Conservation (phyloP, 2,113 vertebrate genomes). For the Cololabis saira region DNA sequence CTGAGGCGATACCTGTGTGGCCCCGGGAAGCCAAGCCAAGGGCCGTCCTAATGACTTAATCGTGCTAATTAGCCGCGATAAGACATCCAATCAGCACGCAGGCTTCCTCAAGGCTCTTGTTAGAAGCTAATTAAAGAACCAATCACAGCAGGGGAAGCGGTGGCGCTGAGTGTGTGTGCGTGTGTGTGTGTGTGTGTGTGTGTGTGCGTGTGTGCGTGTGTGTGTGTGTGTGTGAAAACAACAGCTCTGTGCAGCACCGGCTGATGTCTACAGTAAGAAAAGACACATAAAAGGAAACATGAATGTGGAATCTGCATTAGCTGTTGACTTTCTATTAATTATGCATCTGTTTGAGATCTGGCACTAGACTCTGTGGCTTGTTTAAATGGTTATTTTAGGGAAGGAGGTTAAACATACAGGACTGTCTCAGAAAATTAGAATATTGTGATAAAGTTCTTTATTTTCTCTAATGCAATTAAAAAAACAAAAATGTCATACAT, state of each 20-base stretch:
- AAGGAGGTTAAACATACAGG: no score
- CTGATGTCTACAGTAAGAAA: background rate
- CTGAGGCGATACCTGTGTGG: slow-evolving; percentile 63
- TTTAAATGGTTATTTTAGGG: no score
- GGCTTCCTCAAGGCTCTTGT: slow-evolving; percentile 83
- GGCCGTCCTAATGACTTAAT: slow-evolving; percentile 83
- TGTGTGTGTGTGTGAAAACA: no score
- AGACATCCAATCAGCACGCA: slow-evolving; percentile 82
- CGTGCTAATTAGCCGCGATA: slow-evolving; percentile 82
- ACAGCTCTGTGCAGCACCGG: slow-evolving; percentile 14
- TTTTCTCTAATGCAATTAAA: no score
- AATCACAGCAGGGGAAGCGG: slow-evolving; percentile 74
- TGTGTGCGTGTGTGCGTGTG: no score
- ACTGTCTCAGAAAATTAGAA: no score
- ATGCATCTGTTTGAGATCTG: background rate
- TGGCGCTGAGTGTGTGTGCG: no score
- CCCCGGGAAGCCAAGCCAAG: slow-evolving; percentile 73
- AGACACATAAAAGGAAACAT: background rate
- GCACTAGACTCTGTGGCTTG: background rate
- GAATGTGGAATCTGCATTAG: background rate
- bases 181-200: no score
- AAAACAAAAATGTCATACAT: no score
- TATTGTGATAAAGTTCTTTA: no score
- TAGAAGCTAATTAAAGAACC: slow-evolving; percentile 83
- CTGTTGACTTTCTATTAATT: background rate